Evolutionary conservation across 2,888 invertebrate genomes (phyloP), one percentile per base, ranked within the genome.

Genomic region (Pterobdella sp.): DNA sequence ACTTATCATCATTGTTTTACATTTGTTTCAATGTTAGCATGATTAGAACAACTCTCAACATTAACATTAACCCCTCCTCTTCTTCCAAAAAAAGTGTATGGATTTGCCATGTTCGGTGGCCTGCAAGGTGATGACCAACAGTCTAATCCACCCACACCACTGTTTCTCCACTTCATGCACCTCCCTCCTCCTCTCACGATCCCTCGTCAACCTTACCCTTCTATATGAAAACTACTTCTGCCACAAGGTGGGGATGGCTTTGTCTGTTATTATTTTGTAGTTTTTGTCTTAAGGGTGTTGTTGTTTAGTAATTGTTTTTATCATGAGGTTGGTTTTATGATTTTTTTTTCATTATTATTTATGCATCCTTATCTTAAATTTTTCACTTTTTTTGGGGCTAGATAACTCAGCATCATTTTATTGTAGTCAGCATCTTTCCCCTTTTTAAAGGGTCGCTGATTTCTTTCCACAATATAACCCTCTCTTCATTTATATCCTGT

Each of bases 61-160:
- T 42, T 22, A 42, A 42, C 49, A 22, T 42, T 42, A 42, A 14
- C 49, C 22, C 22, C 22, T 42, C 49, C 49, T 14, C 7, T 42
- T 42, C 42, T 14, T 14, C n/a, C 14, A 56, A 22, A 3, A 22
- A 4, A 36, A 68, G 68, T 68, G 68, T 31, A 68, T 42, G 49
- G 49, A 71, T 14, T 36, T 71, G 63, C 37, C 71, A 26, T 71
- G 63, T n/a, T 10, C 63, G 63, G 56, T 56, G 32, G 71, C 71
- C 7, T 71, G 60, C 60, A 56, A 60, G 31, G 71, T 71, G 36
- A 71, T 71, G 71, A 71, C 71, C 2, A 71, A 71, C 36, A 52
- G 42, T n/a, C 42, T 71, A n/a, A 52, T 71, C 14, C 71, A 71
- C 35, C 71, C 71, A 2, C 71, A 71, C 31, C 71, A 71, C 37